Evolutionary conservation across 2,113 vertebrate genomes (phyloP).

Genomic region (Hydrochoerus hydrochaeris): DNA sequence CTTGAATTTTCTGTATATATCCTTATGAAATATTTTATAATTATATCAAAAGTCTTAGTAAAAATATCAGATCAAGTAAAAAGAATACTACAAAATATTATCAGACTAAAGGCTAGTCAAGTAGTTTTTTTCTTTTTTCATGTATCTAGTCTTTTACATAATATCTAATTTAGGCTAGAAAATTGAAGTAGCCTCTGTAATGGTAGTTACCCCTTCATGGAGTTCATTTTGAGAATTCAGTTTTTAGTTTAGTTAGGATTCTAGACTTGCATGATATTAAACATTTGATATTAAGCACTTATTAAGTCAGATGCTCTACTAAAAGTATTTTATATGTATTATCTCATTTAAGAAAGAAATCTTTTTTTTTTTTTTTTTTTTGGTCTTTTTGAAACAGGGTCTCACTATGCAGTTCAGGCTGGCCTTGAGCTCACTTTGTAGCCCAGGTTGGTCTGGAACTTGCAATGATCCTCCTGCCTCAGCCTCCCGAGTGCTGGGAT

Average conservation of each 20-base stretch:
- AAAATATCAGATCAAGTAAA: not conserved
- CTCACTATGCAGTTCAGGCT: no score
- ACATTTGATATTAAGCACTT: not conserved
- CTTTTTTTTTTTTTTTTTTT: no score
- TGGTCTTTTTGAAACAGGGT: no score
- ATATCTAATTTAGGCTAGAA: not conserved
- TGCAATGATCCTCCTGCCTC: no score
- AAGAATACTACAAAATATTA: constrained; percentile 6
- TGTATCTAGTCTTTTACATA: not conserved
- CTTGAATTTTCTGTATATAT: constrained; percentile 10
- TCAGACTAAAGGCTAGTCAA: not conserved
- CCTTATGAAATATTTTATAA: not conserved
- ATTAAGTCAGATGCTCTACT: not conserved
- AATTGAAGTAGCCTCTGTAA: not conserved
- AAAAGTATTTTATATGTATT: not conserved
- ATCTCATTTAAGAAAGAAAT: constrained; percentile 21
- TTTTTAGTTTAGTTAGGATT: not conserved
- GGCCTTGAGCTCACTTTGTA: no score
- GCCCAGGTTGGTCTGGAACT: no score
- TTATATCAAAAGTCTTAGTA: constrained; percentile 51
- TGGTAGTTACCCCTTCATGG: not conserved
- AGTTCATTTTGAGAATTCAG: not conserved
- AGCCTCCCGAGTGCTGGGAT: no score
- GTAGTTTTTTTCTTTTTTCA: not conserved
- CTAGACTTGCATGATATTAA: not conserved